These are phyloP conservation scores for Tonatia bakeri DNA, from an alignment of 2,113 vertebrate species.

Conservation along the genomic window DNA sequence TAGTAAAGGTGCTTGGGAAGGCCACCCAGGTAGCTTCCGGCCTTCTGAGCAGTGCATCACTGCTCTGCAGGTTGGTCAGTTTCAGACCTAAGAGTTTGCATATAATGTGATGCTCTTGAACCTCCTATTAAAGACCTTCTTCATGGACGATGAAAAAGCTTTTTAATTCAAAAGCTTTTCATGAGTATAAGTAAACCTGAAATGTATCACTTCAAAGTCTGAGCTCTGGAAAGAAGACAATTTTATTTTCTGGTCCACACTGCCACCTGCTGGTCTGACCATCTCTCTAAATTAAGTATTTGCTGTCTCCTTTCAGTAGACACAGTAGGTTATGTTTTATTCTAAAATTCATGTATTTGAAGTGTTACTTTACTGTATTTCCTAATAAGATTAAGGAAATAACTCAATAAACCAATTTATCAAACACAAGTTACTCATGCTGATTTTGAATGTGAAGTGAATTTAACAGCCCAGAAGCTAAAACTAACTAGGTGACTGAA, in stretches of 20 bases:
- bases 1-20: background rate
- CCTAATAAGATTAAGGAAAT: background rate
- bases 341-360: background rate
- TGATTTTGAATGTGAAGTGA: background rate
- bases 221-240: accelerated
- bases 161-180: background rate
- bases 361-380: background rate
- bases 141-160: background rate
- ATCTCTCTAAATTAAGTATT: background rate
- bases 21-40: background rate
- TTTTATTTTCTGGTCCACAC: slow-evolving; percentile 77
- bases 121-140: background rate
- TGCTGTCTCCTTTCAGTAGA: background rate
- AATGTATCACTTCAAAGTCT: background rate
- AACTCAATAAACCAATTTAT: background rate
- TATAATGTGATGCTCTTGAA: background rate
- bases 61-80: background rate
- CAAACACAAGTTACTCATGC: background rate
- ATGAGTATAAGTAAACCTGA: background rate
- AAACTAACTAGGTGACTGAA: background rate
- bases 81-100: background rate
- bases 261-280: slow-evolving; percentile 78
- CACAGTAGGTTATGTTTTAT: background rate
- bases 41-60: background rate
- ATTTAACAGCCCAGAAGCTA: slow-evolving; percentile 10